Base-by-base conservation (phyloP, 2,888 invertebrate species). In the Pasiphila rectangulata region DNA sequence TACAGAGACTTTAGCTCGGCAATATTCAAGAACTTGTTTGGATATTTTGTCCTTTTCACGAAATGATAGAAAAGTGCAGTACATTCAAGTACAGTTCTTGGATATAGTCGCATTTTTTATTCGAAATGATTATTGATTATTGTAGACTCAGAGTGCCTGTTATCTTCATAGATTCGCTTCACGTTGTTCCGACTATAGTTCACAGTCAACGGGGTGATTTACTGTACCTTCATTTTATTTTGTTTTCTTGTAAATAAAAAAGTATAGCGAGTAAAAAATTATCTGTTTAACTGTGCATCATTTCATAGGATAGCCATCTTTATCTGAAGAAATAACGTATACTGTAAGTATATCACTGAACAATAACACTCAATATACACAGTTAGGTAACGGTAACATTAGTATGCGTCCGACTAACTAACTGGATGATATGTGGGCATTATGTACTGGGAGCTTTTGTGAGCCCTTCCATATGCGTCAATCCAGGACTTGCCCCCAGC, bases 211-310 rank as follows among this genome's bases (percentile, higher is more conserved):
- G 65, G 61, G 66, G 57, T 57, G 41, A 41, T 44, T 32, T 32
- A 52, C 20, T 49, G 44, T 49, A 36, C 12, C 24, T 30, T 30
- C 72, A 72, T 68, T 70, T 76, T 75, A 57, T 79, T 69, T 55
- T 75, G 68, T 70, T 70, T 79, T 77, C 79, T 78, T 89, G 84
- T 87, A 85, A 87, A 89, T 88, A 87, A 84, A 85, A 79, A 85
- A 85, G 49, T 41, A 86, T 83, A 82, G 87, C 79, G 83, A 89
- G 90, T 92, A 92, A 92, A 93, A 59, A 90, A 92, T 92, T 91
- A 92, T 92, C 91, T 92, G 91, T 93, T 93, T 92, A 92, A 92
- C 92, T 93, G 90, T 92, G 91, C 91, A 91, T 90, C 92, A 91
- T 91, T 91, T 90, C 91, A 91, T 92, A 92, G 92, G 92, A 92